Base-by-base conservation (phyloP, 2,797 vertebrate species). In the Halcyon badia region DNA sequence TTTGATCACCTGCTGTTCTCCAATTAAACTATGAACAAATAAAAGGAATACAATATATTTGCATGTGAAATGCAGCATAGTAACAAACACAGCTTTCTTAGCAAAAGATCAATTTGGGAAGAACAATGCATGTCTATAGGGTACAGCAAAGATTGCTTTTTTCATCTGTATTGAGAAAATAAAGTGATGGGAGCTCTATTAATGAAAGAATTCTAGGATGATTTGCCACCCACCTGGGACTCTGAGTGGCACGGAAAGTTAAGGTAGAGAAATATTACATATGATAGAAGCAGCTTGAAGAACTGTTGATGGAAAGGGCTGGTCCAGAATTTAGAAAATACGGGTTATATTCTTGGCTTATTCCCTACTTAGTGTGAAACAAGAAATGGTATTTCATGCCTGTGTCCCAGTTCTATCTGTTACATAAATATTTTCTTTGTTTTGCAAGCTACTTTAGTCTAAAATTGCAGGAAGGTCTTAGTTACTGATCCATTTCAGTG, bases 1-100 rank as follows among this genome's bases (percentile, higher is more conserved):
- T 97, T 91, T 89, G 95, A 96, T 94, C 95, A 94, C 91, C 96
- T 89, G 95, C 96, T 97, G 89, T 90, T 96, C 90, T 89, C 42
- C 96, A 95, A 77, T 93, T 96, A 96, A 95, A 94, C 77, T 72
- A 69, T 70, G 66, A 95, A 77, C 46, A 93, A 88, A 66, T 88
- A 10, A 89, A 94, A 89, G 31, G 33, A 94, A 79, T 72, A 85
- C 66, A 83, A 87, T 82, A 35, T 87, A 94, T 87, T 70, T 93
- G 78, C 85, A 80, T 73, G 44, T 68, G 64, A 95, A 95, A 88
- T 54, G 60, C 68, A 85, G 61, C 37, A 77, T 7, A 71, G 82
- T 42, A 80, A 79, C 73, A 90, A 72, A 83, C 33, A 83, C 30
- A 81, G 58, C 13, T 72, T 91, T 91, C 88, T 56, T 6, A 87